Base-by-base conservation (phyloP, 2,888 invertebrate genomes). In the Epirrita christyi region DNA sequence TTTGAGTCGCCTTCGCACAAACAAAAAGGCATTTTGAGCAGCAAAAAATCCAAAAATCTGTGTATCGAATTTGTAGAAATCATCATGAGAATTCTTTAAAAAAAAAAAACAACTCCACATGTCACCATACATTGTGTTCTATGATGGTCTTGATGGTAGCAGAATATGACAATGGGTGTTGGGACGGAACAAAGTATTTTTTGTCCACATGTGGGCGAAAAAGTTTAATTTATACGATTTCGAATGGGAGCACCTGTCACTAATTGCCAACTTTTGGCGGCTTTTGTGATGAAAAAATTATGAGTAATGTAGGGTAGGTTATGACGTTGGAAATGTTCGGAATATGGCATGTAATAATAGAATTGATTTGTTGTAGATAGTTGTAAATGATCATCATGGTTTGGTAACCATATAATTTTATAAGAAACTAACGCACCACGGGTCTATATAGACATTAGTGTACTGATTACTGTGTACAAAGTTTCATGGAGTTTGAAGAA, bases 181-280 rank as follows among this genome's bases (percentile, higher is more conserved):
- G 83, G 85, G 62, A 67, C 59, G 69, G 82, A 83, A 88, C 86
- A 87, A 83, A 72, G 72, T 40, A 32, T 63, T 67, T 73, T 72
- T 83, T 81, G 8, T 46, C 47, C 68, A 70, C 70, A 75, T 70
- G 71, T 64, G 60, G 66, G 67, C 69, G 76, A 81, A 84, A 85
- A 86, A 75, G 70, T 77, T 13, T 66, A 75, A 88, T 86, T 86
- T 86, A 86, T 89, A 74, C 67, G 78, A 78, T 78, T 81, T 75
- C 72, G 72, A 84, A 85, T 82, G 73, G 78, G 76, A 83, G 83
- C 89, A 92, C 91, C 91, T 91, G 91, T 90, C 83, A 74, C 87
- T 91, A 91, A 91, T 91, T 90, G 86, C 90, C 89, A 89, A 85
- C 88, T 88, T 89, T 88, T 84, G 89, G 86, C 90, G 90, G 89